Base-by-base conservation (phyloP, 2,888 invertebrate species). In the Lapara coniferarum region DNA sequence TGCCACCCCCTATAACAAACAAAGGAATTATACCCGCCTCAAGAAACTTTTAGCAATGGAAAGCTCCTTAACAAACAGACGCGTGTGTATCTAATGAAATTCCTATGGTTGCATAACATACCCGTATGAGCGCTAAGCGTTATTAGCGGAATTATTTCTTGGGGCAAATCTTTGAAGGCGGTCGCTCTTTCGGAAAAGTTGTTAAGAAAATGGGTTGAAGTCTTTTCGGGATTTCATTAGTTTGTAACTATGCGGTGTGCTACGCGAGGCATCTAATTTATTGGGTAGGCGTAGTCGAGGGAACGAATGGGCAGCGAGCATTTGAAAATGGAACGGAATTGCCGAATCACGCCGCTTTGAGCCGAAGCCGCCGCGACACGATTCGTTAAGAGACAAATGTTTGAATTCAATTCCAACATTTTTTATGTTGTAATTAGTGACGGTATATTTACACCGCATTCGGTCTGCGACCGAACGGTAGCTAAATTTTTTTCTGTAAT, bases 21-120 rank as follows among this genome's bases (percentile, higher is more conserved):
- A 93, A 93, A 93, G 93, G 93, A 93, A 93, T 93, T 93, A 93
- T 92, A 91, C 93, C 93, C 93, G 93, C 93, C 92, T 93, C 93
- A 93, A 93, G 93, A 93, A 93, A 93, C 93, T 93, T 93, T 93
- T 93, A 93, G 93, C 93, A 93, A 92, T 93, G 93, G 93, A 93
- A 93, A 93, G 93, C 93, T 92, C 92, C 93, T 93, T 93, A 93
- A 91, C 93, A 93, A 93, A 93, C 93, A 93, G 86, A 92, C 93
- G 90, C 92, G 93, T 92, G 93, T 93, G 93, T 93, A 93, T 93
- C 92, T 93, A 93, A 93, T 93, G 93, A 93, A 93, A 93, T 93
- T 93, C 93, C 93, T 91, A 93, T 92, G 93, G 93, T 93, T 92
- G 93, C 93, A 92, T 93, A 93, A 92, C 93, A 90, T 92, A 90